Base-by-base conservation (phyloP, 1,140 invertebrate genomes). In the Macrostomum lignano region DNA sequence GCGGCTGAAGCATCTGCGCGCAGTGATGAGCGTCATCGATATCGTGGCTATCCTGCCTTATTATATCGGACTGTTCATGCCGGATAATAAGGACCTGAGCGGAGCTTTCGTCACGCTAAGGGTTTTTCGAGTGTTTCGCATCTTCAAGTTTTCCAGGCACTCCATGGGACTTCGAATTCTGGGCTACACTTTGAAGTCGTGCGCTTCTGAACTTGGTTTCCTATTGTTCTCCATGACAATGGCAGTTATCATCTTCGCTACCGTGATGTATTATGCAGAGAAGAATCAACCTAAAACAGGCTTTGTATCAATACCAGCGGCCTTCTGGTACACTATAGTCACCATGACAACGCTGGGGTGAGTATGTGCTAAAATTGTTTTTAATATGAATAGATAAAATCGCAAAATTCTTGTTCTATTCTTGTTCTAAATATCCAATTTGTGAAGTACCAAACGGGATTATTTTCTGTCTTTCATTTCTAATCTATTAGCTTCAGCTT, bases 241-340 rank as follows among this genome's bases (percentile, higher is more conserved):
- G 91, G 91, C 91, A 43, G 94, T 98, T 57, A 96, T 98, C 45
- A 96, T 98, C 44, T 96, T 96, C 60, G 84, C 88, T 33, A 93
- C 82, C 21, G 82, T 96, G 36, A 98, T 98, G 82, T 98, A 84
- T 62, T 96, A 96, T 66, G 81, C 82, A 25, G 88, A 96, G 65
- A 94, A 96, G 63, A 91, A 86, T 58, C 79, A 84, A 37, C 68
- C 71, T 41, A 42, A 73, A 29, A 93, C 84, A 19, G 79, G 74
- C 55, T 98, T 96, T 64, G 93, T 81, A 33, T 88, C 79, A 49
- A 96, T 96, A 61, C 88, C 88, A 35, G 78, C 84, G 15, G 82
- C 88, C 39, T 96, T 94, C 60, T 96, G 88, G 88, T 98, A 96
- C 64, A 96, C 88, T 43, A 96, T 96, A 47, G 88, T 96, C 46